Base-by-base conservation (phyloP, 2,888 invertebrate species). In the Macrosiphum euphorbiae region DNA sequence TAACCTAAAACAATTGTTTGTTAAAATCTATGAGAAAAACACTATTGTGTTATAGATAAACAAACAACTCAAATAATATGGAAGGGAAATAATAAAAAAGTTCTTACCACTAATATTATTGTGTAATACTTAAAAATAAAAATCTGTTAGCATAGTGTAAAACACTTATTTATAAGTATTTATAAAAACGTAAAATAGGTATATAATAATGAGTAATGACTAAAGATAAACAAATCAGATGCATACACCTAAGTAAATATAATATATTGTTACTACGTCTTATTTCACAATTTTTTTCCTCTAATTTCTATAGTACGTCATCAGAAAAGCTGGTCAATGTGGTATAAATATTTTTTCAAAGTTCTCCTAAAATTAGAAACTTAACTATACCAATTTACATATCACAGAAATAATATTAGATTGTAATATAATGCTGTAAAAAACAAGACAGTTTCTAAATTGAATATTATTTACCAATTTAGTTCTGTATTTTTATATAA, bases 331-430 rank as follows among this genome's bases (percentile, higher is more conserved):
- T 85, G 47, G 24, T 85, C n/a, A n/a, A 85, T 58, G 44, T 47
- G n/a, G 58, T 85, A 47, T 44, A 47, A 52, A 85, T 58, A 35
- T n/a, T 86, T 86, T 86, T 85, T 67, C 78, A 3, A 58, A 91
- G 86, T 91, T 91, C 35, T 47, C 3, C 20, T 58, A 47, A 41
- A 3, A 85, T 91, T 86, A 85, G n/a, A 85, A 91, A 85, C 41
- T 84, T 91, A n/a, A 91, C 44, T 55, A 91, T 85, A 91, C 85
- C 85, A 85, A 91, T 91, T 91, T 85, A 91, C 91, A 91, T 91
- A 91, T 91, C 91, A 91, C 85, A 58, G n/a, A 58, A 91, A 78
- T n/a, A 85, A 84, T 84, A 58, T 44, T 67, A 47, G 16, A 20
- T 41, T 84, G 35, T 90, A 78, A 67, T 16, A 78, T 35, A 78